phyloP scores from a whole-genome alignment of 2,888 invertebrate species.

The Matsumyia berberina region DNA sequence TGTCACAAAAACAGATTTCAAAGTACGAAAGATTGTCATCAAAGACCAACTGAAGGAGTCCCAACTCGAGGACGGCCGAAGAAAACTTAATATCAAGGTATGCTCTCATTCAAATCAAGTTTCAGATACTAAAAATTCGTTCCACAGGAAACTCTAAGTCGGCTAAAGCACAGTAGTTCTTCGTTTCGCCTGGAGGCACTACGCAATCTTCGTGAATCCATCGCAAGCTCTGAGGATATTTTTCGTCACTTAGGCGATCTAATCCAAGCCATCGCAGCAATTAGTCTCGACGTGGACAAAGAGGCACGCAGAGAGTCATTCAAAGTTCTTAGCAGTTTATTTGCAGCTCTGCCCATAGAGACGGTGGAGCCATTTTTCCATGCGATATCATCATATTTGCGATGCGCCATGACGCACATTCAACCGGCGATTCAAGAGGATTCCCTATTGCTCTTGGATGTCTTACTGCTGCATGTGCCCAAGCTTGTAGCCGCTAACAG shows the following conservation, averaged over 20 bases:
- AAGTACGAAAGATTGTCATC: slow-evolving; percentile 94
- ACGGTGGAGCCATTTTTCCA: slow-evolving; percentile 88
- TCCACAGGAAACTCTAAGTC: slow-evolving; percentile 83
- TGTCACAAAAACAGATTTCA: slow-evolving; percentile 94
- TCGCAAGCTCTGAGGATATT: slow-evolving; percentile 84
- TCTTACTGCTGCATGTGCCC: slow-evolving; percentile 89
- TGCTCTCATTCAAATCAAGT: background rate
- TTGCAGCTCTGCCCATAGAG: slow-evolving; percentile 78
- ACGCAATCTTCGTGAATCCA: slow-evolving; percentile 80
- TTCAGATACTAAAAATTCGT: background rate
- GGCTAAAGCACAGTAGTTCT: slow-evolving; percentile 85
- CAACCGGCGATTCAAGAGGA: slow-evolving; percentile 92
- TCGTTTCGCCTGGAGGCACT: slow-evolving; percentile 83
- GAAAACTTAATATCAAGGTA: slow-evolving; percentile 88
- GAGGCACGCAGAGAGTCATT: slow-evolving; percentile 85
- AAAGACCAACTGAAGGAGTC: slow-evolving; percentile 89
- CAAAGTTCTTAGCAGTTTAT: slow-evolving; percentile 84
- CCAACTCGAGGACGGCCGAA: slow-evolving; percentile 89
- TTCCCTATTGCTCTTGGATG: slow-evolving; percentile 91
- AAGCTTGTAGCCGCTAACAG: slow-evolving; percentile 88
- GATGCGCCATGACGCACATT: slow-evolving; percentile 96
- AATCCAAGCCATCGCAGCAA: slow-evolving; percentile 88
- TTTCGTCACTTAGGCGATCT: slow-evolving; percentile 87
- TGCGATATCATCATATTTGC: slow-evolving; percentile 90
- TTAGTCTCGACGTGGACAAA: slow-evolving; percentile 90